Percentiles rank a stretch among this genome's conserved stretches.
Conservation (phyloP, 2,113 vertebrate genomes). For the Oncorhynchus mykiss region DNA sequence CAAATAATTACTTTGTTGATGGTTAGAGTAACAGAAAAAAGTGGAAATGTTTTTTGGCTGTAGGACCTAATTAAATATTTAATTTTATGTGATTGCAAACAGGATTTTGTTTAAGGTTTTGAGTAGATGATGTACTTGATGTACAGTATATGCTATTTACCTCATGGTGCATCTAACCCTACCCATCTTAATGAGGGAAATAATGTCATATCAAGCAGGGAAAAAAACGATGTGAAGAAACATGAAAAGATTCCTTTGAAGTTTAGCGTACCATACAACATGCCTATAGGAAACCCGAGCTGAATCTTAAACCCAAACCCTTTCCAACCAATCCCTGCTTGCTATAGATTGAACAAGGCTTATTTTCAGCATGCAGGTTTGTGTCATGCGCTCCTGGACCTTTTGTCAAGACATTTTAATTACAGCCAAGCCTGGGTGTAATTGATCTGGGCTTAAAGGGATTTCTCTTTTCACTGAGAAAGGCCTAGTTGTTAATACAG, state of each 20-base stretch:
- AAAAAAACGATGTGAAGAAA: not conserved
- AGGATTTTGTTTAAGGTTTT: not conserved
- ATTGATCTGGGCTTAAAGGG: constrained; percentile 75
- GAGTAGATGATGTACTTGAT: not conserved
- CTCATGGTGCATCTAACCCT: not conserved
- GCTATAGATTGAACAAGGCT: constrained; percentile 51
- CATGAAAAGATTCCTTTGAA: not conserved
- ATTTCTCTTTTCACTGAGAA: constrained; percentile 71
- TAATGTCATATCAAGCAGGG: not conserved
- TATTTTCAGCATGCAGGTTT: constrained; percentile 54
- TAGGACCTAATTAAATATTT: constrained; percentile 22
- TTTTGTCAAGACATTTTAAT: constrained; percentile 77
- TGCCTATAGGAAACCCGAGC: constrained; percentile 6
- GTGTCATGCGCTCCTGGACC: constrained; percentile 67
- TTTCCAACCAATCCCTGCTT: constrained; percentile 29
- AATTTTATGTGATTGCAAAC: constrained; percentile 14
- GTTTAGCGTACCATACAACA: not conserved
- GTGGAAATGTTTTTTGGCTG: not conserved
- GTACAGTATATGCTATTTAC: not conserved
- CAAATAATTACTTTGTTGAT: constrained; percentile 61
- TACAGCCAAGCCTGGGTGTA: constrained; percentile 70
- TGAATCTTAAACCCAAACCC: constrained; percentile 27
- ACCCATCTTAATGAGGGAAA: not conserved
- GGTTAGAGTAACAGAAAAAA: constrained; percentile 37
- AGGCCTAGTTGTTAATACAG: constrained; percentile 67